Base-by-base conservation (phyloP, 2,113 vertebrate genomes). In the Tretioscincus oriximinensis region DNA sequence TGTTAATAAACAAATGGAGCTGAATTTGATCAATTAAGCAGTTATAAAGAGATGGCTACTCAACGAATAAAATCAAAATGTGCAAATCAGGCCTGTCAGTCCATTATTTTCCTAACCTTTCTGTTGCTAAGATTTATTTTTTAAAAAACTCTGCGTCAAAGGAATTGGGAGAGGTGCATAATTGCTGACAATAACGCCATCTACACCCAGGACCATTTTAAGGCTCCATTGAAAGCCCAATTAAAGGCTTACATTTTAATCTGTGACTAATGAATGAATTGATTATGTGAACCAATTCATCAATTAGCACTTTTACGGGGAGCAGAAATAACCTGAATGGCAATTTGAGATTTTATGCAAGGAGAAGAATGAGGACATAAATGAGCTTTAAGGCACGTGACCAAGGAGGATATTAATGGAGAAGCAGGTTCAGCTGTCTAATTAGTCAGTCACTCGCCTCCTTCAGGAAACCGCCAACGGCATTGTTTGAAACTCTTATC, bases 231-330 rank as follows among this genome's bases (percentile, higher is more conserved):
- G 76, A 82, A 82, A 82, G 76, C 61, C 66, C 66, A 82, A 76
- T 63, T 70, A 82, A 76, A 60, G 49, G 54, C 67, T 70, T 73
- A 82, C n/a, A 82, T 63, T 70, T 82, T 82, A 70, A 82, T 76
- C 76, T 76, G 66, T 76, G 66, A 41, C 35, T 82, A 82, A 76
- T 82, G 79, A 81, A 81, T 58, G n/a, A 70, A 80, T 80, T 73
- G 78, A 82, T 76, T 82, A 49, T 82, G 67, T 64, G 73, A 12
- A 60, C 66, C 29, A 69, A 76, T 69, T 31, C 67, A 79, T 79
- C 77, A 79, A 61, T 79, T 79, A 79, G 77, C 54, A 60, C 35
- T 76, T 70, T 82, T 82, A 80, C 35, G 14, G 41, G 20, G 47
- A 49, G 54, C 49, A 76, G 76, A 35, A 76, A 70, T 51, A 82